A percentile compares a stretch with the other conserved stretches of the same genome.
phyloP scores from a whole-genome alignment of 2,113 vertebrate species.

The Thamnophis sirtalis region DNA sequence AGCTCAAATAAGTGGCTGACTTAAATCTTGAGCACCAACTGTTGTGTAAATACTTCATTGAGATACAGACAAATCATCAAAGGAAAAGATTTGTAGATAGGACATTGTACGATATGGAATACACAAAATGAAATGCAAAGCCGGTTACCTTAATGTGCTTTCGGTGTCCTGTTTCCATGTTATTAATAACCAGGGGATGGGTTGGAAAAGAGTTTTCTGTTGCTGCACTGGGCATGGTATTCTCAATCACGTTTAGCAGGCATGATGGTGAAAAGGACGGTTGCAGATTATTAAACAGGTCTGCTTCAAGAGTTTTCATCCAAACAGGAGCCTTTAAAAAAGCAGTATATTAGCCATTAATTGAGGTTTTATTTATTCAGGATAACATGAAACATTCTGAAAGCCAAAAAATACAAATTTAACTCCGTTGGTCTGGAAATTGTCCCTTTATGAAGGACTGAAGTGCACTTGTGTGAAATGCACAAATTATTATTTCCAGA shows the following conservation, averaged over 20 bases:
- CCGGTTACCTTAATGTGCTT: conserved; percentile 61
- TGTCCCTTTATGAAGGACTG: background rate
- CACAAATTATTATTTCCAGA: background rate
- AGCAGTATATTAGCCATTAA: background rate
- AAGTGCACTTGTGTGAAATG: background rate
- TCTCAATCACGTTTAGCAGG: conserved; percentile 36
- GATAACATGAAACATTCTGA: background rate
- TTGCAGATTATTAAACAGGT: conserved; percentile 40
- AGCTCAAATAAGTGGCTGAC: background rate
- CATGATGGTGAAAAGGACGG: conserved; percentile 33
- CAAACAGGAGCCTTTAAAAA: conserved; percentile 54
- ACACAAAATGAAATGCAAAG: background rate
- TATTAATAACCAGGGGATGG: conserved; percentile 22
- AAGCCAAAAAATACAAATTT: background rate
- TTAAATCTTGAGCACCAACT: too few relatives aligned
- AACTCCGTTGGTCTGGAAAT: background rate
- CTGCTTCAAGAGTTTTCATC: conserved; percentile 43
- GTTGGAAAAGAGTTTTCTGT: conserved; percentile 41
- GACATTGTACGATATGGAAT: background rate
- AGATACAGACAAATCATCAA: background rate
- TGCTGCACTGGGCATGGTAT: background rate
- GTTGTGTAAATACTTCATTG: background rate
- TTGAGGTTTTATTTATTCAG: background rate
- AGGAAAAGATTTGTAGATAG: background rate
- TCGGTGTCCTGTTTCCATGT: conserved; percentile 40